Conservation (phyloP, 2,888 invertebrate species). For the Drosophila cracens region DNA sequence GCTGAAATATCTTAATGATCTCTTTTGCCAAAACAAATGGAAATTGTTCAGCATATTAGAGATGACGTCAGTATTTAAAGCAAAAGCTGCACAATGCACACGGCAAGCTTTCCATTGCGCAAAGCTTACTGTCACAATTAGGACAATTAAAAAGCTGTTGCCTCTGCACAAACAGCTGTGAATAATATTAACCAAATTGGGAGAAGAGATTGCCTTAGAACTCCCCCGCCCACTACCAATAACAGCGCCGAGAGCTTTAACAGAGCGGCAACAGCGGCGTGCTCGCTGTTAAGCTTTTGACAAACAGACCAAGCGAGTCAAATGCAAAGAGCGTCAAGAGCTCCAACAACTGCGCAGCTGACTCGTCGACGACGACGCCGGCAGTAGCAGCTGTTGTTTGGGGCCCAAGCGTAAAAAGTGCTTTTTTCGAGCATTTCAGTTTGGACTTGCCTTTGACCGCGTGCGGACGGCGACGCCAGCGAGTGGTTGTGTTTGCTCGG, state of each 20-base stretch:
- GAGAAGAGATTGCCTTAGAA: constrained; percentile 27
- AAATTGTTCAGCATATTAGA: constrained; percentile 8
- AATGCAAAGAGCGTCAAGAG: constrained; percentile 55
- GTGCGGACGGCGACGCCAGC: constrained; percentile 70
- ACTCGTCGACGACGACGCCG: constrained; percentile 27
- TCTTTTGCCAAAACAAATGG: neutral
- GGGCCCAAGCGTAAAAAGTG: constrained; percentile 53
- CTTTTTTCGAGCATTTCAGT: constrained; percentile 70
- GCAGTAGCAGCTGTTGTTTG: constrained; percentile 42
- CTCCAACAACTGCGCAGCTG: constrained; percentile 48
- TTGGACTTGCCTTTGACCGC: constrained; percentile 75
- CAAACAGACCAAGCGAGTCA: constrained; percentile 38
- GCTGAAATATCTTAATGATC: constrained; percentile 42
- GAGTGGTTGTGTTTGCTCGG: constrained; percentile 61
- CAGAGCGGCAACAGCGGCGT: constrained; percentile 46
- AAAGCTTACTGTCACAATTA: constrained; percentile 39
- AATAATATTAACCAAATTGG: constrained; percentile 16
- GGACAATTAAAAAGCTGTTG: constrained; percentile 43
- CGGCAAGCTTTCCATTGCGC: constrained; percentile 24
- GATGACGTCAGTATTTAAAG: constrained; percentile 47
- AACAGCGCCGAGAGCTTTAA: constrained; percentile 53
- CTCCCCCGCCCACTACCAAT: constrained; percentile 43
- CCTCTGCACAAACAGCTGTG: constrained; percentile 43
- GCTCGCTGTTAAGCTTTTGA: constrained; percentile 51
- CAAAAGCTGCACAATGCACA: constrained; percentile 21